Evolutionary conservation across 2,888 invertebrate genomes (phyloP), one percentile per base, ranked within the genome.

Genomic region (Stramonita haemastoma): DNA sequence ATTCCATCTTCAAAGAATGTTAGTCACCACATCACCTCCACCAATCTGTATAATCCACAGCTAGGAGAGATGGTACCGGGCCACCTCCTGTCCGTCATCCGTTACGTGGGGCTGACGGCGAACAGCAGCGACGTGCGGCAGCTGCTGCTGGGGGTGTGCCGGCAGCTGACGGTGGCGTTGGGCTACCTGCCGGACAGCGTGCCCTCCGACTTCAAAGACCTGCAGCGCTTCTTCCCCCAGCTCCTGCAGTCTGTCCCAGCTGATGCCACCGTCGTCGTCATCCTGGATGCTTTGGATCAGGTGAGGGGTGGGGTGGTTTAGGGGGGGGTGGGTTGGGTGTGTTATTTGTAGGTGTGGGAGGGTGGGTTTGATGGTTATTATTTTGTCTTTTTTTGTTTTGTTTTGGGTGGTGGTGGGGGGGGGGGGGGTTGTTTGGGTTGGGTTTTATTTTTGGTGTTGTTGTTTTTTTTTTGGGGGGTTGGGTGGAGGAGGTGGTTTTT

Each of bases 31-130:
- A n/a, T n/a, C n/a, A n/a, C n/a, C n/a, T n/a, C 26, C 26, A 17
- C 26, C 19, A 66, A n/a, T 13, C 19, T 66, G 13, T 66, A 13
- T 34, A 2, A 8, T 73, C 70, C 32, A 26, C 84, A 88, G 88
- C n/a, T 83, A n/a, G 11, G 57, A 6, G 86, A 81, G 8, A 26
- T 89, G 56, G 36, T 81, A 15, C 79, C 79, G 32, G 79, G 86
- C 11, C 89, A 90, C 73, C 85, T 87, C 26, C 57, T 95, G n/a
- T 92, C 93, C n/a, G 89, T 95, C 0, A 77, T 94, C 19, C 91
- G 95, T 13, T 95, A 93, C 91, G 87, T 95, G 8, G 95, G 95
- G 15, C 92, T 93, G 81, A 95, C 95, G 2, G 90, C 93, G 11
- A 91, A 90, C 36, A 94, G 94, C 87, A 90, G 91, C 0, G 94